A percentile compares a stretch with the other conserved stretches of the same genome.
Evolutionary conservation across 2,888 invertebrate species (phyloP).

Genomic region (Pseudanteris insignis): DNA sequence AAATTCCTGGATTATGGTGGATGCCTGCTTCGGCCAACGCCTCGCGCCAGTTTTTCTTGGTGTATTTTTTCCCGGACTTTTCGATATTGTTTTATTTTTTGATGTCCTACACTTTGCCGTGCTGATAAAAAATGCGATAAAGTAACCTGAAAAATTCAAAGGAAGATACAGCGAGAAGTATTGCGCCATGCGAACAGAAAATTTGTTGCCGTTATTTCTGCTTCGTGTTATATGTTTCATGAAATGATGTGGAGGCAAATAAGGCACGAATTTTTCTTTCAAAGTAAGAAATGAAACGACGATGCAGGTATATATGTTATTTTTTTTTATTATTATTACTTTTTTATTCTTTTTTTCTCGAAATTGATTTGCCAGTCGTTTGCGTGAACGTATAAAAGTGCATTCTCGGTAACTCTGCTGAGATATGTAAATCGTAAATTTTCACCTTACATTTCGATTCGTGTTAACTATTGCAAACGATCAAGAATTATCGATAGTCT

Average conservation of each 20-base stretch:
- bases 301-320: too few relatives aligned
- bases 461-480: too few relatives aligned
- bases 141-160: conserved; percentile 27
- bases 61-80: conserved; percentile 4
- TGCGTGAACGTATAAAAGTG: too few relatives aligned
- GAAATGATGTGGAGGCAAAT: conserved; percentile 7
- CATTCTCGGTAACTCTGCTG: too few relatives aligned
- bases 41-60: too few relatives aligned
- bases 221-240: conserved; percentile 19
- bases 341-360: too few relatives aligned
- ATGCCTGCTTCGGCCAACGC: too few relatives aligned
- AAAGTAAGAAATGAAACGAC: background rate
- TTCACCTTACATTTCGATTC: background rate
- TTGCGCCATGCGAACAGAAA: conserved; percentile 7
- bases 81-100: conserved; percentile 26
- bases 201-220: conserved; percentile 13
- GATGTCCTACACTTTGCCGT: conserved; percentile 2
- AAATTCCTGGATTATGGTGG: too few relatives aligned
- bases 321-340: too few relatives aligned
- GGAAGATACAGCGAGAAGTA: conserved; percentile 9
- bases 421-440: too few relatives aligned
- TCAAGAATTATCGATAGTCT: too few relatives aligned
- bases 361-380: too few relatives aligned
- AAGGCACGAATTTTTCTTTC: background rate
- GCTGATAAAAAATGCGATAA: conserved; percentile 30